These are phyloP conservation scores for Pyrrhia umbra DNA, from an alignment of 2,888 invertebrate genomes.

Conservation along the genomic window DNA sequence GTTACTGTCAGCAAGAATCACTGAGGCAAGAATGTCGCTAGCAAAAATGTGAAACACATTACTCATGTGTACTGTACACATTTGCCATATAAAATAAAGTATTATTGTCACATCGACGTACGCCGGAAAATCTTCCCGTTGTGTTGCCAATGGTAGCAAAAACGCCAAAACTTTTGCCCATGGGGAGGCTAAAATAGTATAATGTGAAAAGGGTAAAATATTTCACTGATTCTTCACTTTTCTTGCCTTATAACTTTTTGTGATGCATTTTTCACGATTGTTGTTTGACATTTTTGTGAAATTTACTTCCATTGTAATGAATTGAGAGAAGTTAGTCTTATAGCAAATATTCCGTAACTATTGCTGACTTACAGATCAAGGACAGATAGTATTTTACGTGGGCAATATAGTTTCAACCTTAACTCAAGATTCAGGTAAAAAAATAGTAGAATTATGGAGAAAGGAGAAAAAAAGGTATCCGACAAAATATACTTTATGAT, in stretches of 20 bases:
- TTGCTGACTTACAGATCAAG: too few species aligned
- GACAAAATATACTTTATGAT: neutral
- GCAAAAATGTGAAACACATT: neutral
- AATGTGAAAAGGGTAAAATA: slow-evolving; percentile 46
- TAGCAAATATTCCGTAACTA: neutral
- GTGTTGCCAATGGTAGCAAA: slow-evolving; percentile 19
- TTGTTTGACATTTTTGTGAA: slow-evolving; percentile 6
- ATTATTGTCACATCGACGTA: slow-evolving; percentile 25
- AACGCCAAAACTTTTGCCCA: slow-evolving; percentile 26
- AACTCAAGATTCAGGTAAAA: too few species aligned
- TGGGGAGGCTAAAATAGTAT: slow-evolving; percentile 33
- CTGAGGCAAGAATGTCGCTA: neutral
- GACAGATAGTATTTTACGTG: too few species aligned
- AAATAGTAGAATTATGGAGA: too few species aligned
- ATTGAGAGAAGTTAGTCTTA: neutral
- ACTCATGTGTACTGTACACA: neutral
- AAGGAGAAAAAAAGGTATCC: too few species aligned
- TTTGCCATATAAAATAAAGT: slow-evolving; percentile 21
- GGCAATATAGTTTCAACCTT: too few species aligned
- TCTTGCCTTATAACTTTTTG: slow-evolving; percentile 13
- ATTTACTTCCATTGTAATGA: neutral
- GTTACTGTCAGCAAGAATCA: neutral
- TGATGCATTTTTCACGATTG: slow-evolving; percentile 11
- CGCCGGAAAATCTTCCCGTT: slow-evolving; percentile 19
- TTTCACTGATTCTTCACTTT: slow-evolving; percentile 35